Evolutionary conservation across 2,113 vertebrate genomes (phyloP), one percentile per base, ranked within the genome.

Genomic region (Oncorhynchus gorbuscha): DNA sequence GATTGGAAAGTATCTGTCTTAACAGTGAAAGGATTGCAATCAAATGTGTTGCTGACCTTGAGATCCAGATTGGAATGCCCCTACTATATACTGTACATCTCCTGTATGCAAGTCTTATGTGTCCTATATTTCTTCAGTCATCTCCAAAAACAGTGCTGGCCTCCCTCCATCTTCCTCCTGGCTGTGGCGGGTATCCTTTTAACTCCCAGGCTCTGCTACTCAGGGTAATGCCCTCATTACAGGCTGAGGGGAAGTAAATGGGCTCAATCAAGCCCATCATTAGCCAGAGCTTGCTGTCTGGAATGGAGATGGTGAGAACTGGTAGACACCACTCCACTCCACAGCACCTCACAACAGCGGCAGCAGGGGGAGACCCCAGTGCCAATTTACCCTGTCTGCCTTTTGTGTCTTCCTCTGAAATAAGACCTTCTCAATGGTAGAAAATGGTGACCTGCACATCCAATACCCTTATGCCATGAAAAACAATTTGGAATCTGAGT

Each of bases 191-290:
- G 24, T 28, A 58, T 76, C 75, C 75, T 71, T 55, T 8, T 49
- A 30, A n/a, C 61, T 76, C 73, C 65, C 59, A 49, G 78, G 59
- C 72, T 75, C 72, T 76, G 75, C 72, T 76, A 73, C 74, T 76
- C 69, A 64, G 64, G 76, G 81, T 79, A 83, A 83, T 83, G 67
- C 65, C 74, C 61, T 84, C 69, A 76, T 84, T 84, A 83, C 66
- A 66, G 78, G 16, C 51, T 61, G 59, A 76, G 69, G 68, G 67
- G 72, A 48, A 72, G 78, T 62, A 79, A 83, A 84, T 84, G 73
- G 70, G 73, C 70, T 81, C 75, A 77, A 79, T 83, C 75, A 68
- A 81, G 64, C 49, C 72, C 69, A 69, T 75, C 83, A 83, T 84
- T 79, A 83, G 74, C 69, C 71, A 77, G 78, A 74, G 73, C 76